A percentile compares a stretch with the other conserved stretches of the same genome.
These are phyloP conservation scores for Sparus aurata DNA, from an alignment of 2,797 vertebrate genomes.

Conservation along the genomic window DNA sequence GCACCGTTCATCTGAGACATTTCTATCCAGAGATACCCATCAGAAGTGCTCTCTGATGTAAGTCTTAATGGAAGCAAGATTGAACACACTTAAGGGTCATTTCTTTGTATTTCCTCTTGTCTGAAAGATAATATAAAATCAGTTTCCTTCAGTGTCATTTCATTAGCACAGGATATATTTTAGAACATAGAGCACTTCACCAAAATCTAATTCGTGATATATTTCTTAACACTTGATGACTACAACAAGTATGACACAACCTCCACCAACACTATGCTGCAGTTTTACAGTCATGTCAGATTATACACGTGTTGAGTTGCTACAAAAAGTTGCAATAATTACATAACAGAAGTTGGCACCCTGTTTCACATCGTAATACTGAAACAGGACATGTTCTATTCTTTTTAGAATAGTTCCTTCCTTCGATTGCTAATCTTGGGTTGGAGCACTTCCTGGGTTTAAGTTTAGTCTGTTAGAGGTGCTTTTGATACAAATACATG, in stretches of 20 bases:
- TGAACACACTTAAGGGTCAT: slow-evolving; percentile 6
- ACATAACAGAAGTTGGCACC: not conserved
- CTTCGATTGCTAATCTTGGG: no score
- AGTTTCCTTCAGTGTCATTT: not conserved
- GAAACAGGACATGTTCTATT: not conserved
- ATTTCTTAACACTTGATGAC: slow-evolving; percentile 10
- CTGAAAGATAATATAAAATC: not conserved
- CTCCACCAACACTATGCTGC: not conserved
- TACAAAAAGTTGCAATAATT: not conserved
- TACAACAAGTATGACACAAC: not conserved
- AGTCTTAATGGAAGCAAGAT: slow-evolving; percentile 34
- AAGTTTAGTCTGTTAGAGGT: no score
- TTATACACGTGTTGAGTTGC: not conserved
- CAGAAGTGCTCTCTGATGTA: slow-evolving; percentile 19
- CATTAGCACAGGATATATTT: slow-evolving; percentile 21
- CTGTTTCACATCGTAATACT: not conserved
- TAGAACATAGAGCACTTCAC: not conserved
- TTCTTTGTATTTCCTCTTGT: slow-evolving; percentile 13
- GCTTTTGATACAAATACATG: no score
- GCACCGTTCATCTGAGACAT: not conserved
- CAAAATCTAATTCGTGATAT: not conserved
- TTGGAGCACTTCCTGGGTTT: no score
- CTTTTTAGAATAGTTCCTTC: not conserved
- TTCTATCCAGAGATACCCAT: not conserved
- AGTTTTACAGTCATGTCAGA: not conserved